Evolutionary conservation across 1,140 invertebrate species (phyloP).

Genomic region (Chrysopa pallens): DNA sequence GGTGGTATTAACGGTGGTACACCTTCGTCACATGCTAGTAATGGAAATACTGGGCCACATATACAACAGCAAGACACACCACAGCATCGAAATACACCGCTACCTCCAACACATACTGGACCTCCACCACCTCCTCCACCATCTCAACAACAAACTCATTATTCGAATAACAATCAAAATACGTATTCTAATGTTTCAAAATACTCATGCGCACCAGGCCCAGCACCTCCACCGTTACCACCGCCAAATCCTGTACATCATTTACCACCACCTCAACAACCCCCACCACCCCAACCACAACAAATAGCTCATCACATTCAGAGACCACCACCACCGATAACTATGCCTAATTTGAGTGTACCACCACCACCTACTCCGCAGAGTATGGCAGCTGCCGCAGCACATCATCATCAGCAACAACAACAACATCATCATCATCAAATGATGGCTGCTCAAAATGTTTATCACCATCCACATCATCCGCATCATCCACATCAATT

Average conservation of each 20-base stretch:
- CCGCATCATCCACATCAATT: no score
- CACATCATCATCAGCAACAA: not conserved
- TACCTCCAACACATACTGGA: not conserved
- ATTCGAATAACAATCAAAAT: not conserved
- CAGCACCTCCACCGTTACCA: slow-evolving; percentile 6
- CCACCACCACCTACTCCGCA: slow-evolving; percentile 4
- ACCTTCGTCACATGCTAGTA: not conserved
- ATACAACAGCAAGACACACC: not conserved
- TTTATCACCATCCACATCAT: no score
- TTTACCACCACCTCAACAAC: slow-evolving; percentile 5
- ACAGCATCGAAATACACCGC: not conserved
- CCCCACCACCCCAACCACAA: slow-evolving; percentile 1
- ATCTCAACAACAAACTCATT: not conserved
- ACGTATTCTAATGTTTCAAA: not conserved
- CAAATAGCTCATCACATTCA: not conserved
- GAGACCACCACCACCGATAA: slow-evolving; percentile 5
- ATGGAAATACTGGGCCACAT: not conserved
- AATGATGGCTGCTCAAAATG: not conserved
- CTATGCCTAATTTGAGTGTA: not conserved
- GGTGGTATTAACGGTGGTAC: not conserved
- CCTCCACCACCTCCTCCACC: not conserved
- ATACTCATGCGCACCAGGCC: slow-evolving; percentile 2
- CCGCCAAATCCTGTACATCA: slow-evolving; percentile 3
- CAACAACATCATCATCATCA: not conserved
- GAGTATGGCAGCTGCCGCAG: not conserved